These are phyloP conservation scores for Syritta pipiens DNA, from an alignment of 2,888 invertebrate species.

Conservation along the genomic window DNA sequence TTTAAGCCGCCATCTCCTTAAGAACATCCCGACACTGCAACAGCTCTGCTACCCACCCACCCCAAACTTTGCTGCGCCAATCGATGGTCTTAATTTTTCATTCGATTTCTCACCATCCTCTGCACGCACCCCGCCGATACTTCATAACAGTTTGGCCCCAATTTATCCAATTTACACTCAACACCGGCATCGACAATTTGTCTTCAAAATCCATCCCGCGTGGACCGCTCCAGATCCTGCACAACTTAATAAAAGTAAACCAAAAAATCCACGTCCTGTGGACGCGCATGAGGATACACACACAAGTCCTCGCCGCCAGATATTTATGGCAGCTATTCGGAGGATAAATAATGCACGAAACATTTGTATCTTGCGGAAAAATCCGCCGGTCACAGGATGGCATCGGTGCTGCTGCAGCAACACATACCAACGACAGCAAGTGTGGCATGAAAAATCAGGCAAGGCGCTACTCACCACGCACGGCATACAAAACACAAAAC, in stretches of 20 bases:
- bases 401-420: neutral
- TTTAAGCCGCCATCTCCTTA: too few relatives aligned
- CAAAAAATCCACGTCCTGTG: conserved; percentile 49
- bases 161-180: conserved; percentile 63
- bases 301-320: conserved; percentile 57
- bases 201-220: conserved; percentile 42
- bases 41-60: too few relatives aligned
- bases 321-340: conserved; percentile 64
- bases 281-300: too few relatives aligned
- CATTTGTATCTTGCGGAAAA: conserved; percentile 57
- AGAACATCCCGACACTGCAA: too few relatives aligned
- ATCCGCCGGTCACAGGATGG: conserved; percentile 46
- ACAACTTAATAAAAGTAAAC: conserved; percentile 42
- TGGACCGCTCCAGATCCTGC: conserved; percentile 10
- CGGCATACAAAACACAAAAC: conserved; percentile 12
- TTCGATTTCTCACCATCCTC: too few relatives aligned
- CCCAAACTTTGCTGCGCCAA: too few relatives aligned
- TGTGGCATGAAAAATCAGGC: conserved; percentile 61
- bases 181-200: conserved; percentile 38
- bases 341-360: conserved; percentile 63
- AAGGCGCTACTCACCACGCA: conserved; percentile 35
- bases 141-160: conserved; percentile 38
- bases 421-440: conserved; percentile 19
- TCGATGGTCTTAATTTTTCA: too few relatives aligned
- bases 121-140: too few relatives aligned